Percentiles rank a stretch among this genome's conserved stretches.
phyloP scores from a whole-genome alignment of 2,888 invertebrate genomes.

The Idaea dimidiata region DNA sequence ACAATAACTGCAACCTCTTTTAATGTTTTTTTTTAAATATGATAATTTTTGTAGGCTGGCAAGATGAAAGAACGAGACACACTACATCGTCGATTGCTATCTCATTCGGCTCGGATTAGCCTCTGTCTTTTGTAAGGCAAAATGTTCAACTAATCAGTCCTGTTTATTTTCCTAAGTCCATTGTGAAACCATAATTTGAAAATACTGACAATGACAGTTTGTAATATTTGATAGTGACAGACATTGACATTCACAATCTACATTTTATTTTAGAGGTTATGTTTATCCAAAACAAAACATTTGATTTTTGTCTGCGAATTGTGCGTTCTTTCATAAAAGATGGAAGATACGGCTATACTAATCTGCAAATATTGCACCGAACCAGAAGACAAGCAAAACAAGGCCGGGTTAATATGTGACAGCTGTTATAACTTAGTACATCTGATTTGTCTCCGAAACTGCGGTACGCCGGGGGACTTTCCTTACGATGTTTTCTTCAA shows the following conservation, averaged over 20 bases:
- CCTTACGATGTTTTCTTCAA: slow-evolving; percentile 88
- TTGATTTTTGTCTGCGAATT: not conserved
- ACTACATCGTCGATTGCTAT: too few species aligned
- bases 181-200: not conserved
- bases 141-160: too few species aligned
- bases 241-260: not conserved
- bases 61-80: too few species aligned
- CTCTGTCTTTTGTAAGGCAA: too few species aligned
- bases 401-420: slow-evolving; percentile 83
- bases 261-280: not conserved
- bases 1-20: too few species aligned
- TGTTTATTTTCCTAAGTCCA: too few species aligned
- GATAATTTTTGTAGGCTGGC: too few species aligned
- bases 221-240: not conserved
- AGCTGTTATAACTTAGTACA: slow-evolving; percentile 83
- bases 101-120: too few species aligned
- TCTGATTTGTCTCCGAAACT: slow-evolving; percentile 83
- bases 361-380: slow-evolving; percentile 82
- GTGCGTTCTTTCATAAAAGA: too few species aligned
- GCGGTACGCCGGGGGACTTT: slow-evolving; percentile 86
- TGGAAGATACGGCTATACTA: slow-evolving; percentile 16
- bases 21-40: too few species aligned
- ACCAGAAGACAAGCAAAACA: slow-evolving; percentile 73
- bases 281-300: not conserved
- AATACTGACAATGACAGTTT: too few species aligned